These are phyloP conservation scores for Volucella inanis DNA, from an alignment of 2,888 invertebrate species.

Conservation along the genomic window DNA sequence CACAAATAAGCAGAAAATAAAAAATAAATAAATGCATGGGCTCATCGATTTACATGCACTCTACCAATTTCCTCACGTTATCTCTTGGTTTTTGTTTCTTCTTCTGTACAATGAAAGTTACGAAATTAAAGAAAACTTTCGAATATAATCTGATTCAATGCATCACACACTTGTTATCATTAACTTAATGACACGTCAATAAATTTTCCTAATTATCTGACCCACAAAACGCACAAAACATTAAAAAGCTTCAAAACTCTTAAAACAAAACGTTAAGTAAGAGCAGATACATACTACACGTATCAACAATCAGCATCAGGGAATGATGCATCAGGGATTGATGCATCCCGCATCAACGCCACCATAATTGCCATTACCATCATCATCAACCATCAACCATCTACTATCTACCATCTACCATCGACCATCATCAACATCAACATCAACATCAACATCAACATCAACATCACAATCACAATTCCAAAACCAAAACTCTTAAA, in stretches of 20 bases:
- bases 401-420: neutral
- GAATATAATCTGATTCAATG: slow-evolving; percentile 63
- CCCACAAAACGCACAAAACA: slow-evolving; percentile 68
- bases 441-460: slow-evolving; percentile 15
- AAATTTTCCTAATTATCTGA: slow-evolving; percentile 73
- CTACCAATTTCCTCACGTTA: neutral
- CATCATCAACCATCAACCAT: slow-evolving; percentile 28
- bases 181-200: slow-evolving; percentile 72
- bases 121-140: slow-evolving; percentile 39
- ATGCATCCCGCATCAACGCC: slow-evolving; percentile 57
- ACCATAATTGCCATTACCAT: slow-evolving; percentile 43
- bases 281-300: slow-evolving; percentile 19
- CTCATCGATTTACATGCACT: neutral
- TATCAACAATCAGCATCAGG: no score
- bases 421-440: neutral
- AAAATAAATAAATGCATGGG: no score
- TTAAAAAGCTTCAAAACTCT: slow-evolving; percentile 38
- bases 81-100: slow-evolving; percentile 8
- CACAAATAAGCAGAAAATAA: no score
- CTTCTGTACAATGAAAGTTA: neutral
- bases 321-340: slow-evolving; percentile 24
- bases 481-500: slow-evolving; percentile 25
- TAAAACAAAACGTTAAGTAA: slow-evolving; percentile 60
- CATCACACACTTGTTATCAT: slow-evolving; percentile 74
- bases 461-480: slow-evolving; percentile 26